A percentile compares a stretch with the other conserved stretches of the same genome.
These are phyloP conservation scores for Acrocephalus arundinaceus DNA, from an alignment of 2,113 vertebrate species.

Conservation along the genomic window DNA sequence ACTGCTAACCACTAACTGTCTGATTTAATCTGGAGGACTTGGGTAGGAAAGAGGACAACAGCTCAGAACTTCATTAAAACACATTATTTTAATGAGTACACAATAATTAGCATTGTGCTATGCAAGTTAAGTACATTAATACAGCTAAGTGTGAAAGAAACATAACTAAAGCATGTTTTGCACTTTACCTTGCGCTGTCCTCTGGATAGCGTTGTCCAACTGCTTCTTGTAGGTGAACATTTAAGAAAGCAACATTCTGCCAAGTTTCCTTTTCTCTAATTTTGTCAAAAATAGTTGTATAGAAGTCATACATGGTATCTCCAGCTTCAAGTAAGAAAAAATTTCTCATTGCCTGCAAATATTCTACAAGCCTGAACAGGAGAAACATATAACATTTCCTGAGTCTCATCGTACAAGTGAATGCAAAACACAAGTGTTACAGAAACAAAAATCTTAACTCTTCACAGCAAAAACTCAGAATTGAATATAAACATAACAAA, in stretches of 20 bases:
- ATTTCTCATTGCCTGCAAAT: constrained; percentile 97
- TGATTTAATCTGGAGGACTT: neutral
- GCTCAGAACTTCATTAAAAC: neutral
- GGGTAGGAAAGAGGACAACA: neutral
- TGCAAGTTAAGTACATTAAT: neutral
- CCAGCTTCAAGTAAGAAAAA: constrained; percentile 98
- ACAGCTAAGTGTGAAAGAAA: neutral
- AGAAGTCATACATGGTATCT: constrained; percentile 99
- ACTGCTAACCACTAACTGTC: neutral
- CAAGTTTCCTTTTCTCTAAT: constrained; percentile 94
- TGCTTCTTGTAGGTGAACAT: constrained; percentile 92
- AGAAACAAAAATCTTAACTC: neutral
- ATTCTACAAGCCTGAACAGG: constrained; percentile 85
- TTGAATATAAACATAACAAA: neutral
- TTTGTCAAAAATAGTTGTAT: constrained; percentile 97
- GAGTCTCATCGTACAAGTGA: neutral
- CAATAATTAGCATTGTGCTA: neutral
- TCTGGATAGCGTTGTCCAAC: constrained; percentile 92
- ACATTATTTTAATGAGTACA: neutral
- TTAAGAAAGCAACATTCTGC: constrained; percentile 94
- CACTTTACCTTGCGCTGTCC: constrained; percentile 87
- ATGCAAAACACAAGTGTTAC: neutral
- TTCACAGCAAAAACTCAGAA: neutral
- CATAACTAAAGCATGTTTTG: neutral
- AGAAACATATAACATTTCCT: neutral